Conservation (phyloP, 2,888 invertebrate genomes). For the Tyria jacobaeae region DNA sequence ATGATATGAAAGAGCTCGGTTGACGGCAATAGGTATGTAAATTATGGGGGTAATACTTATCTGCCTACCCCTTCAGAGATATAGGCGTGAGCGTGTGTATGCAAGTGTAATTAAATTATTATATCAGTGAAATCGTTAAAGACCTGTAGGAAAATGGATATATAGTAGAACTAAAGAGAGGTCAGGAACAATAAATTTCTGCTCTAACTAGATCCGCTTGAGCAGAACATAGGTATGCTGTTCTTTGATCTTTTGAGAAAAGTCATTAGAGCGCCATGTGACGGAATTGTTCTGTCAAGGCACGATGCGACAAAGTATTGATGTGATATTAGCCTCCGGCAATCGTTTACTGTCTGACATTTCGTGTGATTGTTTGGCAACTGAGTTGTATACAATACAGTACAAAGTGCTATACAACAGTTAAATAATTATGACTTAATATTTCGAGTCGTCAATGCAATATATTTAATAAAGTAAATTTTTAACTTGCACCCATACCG, state of each 20-base stretch:
- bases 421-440: neutral
- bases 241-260: no score
- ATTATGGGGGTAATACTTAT: no score
- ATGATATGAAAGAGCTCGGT: no score
- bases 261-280: neutral
- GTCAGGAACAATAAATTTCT: neutral
- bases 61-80: no score
- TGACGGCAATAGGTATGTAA: no score
- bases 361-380: neutral
- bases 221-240: no score
- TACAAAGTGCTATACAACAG: neutral
- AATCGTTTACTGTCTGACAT: neutral
- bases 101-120: no score
- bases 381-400: neutral
- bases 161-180: neutral
- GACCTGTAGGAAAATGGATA: no score
- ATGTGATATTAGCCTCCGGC: neutral
- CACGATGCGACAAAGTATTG: neutral
- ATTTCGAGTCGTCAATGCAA: neutral
- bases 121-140: no score
- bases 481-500: neutral
- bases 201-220: neutral
- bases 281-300: neutral
- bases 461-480: no score
- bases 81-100: no score